A percentile compares a stretch with the other conserved stretches of the same genome.
Evolutionary conservation across 2,888 invertebrate species (phyloP).

Genomic region (Pyrocoelia pectoralis): DNA sequence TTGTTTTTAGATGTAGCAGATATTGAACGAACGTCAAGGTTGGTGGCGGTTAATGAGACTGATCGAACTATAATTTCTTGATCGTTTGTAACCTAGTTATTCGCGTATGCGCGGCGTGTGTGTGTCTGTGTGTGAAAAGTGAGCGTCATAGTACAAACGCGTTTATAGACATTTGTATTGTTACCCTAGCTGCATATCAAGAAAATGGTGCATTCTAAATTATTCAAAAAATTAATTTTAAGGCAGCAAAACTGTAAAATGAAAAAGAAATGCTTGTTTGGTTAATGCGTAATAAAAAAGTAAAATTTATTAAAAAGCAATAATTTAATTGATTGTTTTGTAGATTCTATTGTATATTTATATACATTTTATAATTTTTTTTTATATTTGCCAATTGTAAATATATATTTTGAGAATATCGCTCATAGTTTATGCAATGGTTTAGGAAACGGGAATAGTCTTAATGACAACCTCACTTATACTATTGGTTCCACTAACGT

Average conservation of each 20-base stretch:
- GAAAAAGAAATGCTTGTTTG: not conserved
- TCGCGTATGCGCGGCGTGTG: not conserved
- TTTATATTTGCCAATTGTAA: slow-evolving; percentile 9
- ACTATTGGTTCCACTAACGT: no score
- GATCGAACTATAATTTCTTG: slow-evolving; percentile 46
- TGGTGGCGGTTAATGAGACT: slow-evolving; percentile 30
- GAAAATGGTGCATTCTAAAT: not conserved
- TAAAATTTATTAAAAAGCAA: not conserved
- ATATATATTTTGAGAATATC: slow-evolving; percentile 11
- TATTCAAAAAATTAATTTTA: not conserved
- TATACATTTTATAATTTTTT: slow-evolving; percentile 8
- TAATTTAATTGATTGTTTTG: slow-evolving; percentile 1
- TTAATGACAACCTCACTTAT: no score
- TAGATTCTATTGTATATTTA: slow-evolving; percentile 3
- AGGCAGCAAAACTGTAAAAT: not conserved
- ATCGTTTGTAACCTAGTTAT: slow-evolving; percentile 41
- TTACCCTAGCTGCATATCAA: slow-evolving; percentile 3
- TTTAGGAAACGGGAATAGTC: no score
- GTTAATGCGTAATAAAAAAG: not conserved
- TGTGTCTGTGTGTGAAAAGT: slow-evolving; percentile 14
- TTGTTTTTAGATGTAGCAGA: slow-evolving; percentile 22
- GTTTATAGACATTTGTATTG: slow-evolving; percentile 12
- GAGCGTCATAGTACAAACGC: slow-evolving; percentile 11
- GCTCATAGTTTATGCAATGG: not conserved
- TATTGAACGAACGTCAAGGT: slow-evolving; percentile 15